Evolutionary conservation across 2,797 vertebrate genomes (phyloP).

Genomic region (Aselliscus stoliczkanus): DNA sequence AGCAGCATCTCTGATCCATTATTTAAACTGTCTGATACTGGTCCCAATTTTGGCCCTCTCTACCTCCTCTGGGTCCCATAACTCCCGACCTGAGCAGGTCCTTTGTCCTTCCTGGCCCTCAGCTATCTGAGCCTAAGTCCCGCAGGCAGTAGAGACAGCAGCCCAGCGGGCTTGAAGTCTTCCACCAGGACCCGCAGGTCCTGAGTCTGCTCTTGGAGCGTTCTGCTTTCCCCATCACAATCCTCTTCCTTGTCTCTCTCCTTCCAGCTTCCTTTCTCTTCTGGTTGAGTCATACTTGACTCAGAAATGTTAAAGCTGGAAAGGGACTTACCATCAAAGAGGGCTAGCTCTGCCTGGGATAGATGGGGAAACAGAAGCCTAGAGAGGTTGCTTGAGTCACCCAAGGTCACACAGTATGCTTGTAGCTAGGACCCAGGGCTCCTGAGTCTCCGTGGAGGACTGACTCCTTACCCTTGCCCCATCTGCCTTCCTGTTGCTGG

Average conservation of each 20-base stretch:
- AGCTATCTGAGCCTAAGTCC: neutral
- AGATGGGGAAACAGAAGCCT: neutral
- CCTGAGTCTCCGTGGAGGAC: neutral
- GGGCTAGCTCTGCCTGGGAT: neutral
- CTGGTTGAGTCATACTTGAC: neutral
- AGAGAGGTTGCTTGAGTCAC: neutral
- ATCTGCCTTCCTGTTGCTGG: neutral
- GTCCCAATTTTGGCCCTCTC: neutral
- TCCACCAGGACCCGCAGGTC: neutral
- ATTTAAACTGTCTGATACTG: neutral
- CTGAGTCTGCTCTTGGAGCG: neutral
- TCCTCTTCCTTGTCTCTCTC: neutral
- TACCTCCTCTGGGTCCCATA: neutral
- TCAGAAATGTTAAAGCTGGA: neutral
- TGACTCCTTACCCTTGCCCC: neutral
- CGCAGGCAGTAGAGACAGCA: neutral
- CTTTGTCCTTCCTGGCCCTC: neutral
- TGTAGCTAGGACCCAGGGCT: neutral
- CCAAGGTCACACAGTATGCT: neutral
- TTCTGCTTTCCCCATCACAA: neutral
- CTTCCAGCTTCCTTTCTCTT: neutral
- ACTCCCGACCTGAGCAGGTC: neutral
- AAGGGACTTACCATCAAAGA: neutral
- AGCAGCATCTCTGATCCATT: neutral
- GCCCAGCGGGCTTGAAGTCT: neutral